phyloP scores from a whole-genome alignment of 2,797 vertebrate species.

The Limosa lapponica region DNA sequence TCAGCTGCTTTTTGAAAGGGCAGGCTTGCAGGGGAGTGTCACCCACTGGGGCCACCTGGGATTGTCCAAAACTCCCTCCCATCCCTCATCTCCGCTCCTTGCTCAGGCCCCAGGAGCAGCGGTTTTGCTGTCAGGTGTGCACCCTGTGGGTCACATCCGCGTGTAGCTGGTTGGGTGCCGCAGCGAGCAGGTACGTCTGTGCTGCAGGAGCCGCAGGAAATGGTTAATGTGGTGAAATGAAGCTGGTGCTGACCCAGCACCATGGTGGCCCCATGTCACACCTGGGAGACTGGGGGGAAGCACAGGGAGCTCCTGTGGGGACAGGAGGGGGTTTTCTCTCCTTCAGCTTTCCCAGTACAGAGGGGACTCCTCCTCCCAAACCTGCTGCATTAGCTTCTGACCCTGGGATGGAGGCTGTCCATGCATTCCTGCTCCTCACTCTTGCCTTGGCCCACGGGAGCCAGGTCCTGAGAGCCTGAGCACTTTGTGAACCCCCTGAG shows the following conservation, averaged over 20 bases:
- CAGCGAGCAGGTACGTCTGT: accelerated
- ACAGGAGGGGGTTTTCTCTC: background rate
- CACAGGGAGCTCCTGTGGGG: background rate
- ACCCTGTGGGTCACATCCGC: background rate
- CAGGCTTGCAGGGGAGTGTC: accelerated
- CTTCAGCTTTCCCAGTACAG: background rate
- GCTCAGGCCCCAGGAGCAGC: background rate
- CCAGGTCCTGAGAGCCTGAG: background rate
- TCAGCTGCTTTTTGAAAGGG: background rate
- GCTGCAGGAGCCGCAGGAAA: background rate
- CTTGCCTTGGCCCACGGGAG: background rate
- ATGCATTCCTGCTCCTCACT: accelerated
- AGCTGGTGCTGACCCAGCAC: background rate
- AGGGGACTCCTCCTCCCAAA: background rate
- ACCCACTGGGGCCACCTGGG: background rate
- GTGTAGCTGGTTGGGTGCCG: background rate
- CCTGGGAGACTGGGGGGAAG: background rate
- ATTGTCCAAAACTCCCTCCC: accelerated
- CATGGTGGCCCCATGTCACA: accelerated
- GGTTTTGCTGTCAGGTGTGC: background rate
- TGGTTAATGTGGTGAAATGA: background rate
- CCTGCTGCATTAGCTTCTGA: background rate
- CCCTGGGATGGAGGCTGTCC: background rate
- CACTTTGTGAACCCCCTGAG: background rate
- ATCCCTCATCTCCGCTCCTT: accelerated